phyloP scores from a whole-genome alignment of 2,888 invertebrate genomes.

The Noctua comes region DNA sequence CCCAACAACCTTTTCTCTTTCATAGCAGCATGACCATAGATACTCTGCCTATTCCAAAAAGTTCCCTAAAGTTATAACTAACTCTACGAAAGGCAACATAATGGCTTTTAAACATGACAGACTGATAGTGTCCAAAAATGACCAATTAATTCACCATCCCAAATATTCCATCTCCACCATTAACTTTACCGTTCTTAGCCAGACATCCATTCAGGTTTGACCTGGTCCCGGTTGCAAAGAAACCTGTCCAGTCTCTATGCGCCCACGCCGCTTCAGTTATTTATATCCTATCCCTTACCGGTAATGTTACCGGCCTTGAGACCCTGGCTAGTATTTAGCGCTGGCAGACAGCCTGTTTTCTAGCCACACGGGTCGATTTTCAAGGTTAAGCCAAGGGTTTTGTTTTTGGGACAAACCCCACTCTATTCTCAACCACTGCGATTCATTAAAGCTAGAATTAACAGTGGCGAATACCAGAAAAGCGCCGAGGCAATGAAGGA shows the following conservation, averaged over 20 bases:
- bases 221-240: slow-evolving; percentile 35
- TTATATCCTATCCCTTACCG: slow-evolving; percentile 36
- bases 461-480: background rate
- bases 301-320: slow-evolving; percentile 47
- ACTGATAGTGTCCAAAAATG: too few relatives aligned
- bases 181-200: slow-evolving; percentile 28
- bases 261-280: slow-evolving; percentile 29
- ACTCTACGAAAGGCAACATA: too few relatives aligned
- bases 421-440: background rate
- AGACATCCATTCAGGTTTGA: slow-evolving; percentile 37
- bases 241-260: slow-evolving; percentile 29
- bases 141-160: background rate
- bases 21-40: too few relatives aligned
- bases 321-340: slow-evolving; percentile 3
- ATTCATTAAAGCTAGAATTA: background rate
- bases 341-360: slow-evolving; percentile 9
- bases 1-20: too few relatives aligned
- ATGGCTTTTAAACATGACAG: too few relatives aligned
- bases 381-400: background rate
- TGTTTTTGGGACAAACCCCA: background rate
- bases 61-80: too few relatives aligned
- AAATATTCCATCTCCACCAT: background rate
- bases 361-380: background rate
- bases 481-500: background rate
- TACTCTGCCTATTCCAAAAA: too few relatives aligned